Evolutionary conservation across 2,888 invertebrate genomes (phyloP).

Genomic region (Leptinotarsa tumamoca): DNA sequence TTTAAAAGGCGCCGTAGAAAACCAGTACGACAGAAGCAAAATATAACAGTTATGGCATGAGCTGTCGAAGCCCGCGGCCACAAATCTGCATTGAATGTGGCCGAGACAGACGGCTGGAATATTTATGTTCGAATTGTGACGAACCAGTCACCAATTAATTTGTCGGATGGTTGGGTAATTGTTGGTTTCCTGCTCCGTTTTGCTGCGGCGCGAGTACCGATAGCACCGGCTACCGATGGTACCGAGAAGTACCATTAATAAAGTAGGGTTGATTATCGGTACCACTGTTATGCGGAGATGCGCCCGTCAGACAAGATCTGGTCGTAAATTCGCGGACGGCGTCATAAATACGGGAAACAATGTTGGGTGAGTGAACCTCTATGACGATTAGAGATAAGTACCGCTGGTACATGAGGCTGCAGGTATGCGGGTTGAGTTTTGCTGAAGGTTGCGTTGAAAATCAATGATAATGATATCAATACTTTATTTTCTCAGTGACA

Average conservation of each 20-base stretch:
- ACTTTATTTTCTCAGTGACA: too few species aligned
- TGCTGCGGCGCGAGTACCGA: conserved; percentile 9
- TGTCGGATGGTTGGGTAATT: conserved; percentile 61
- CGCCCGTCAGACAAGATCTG: conserved; percentile 56
- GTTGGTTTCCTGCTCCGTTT: conserved; percentile 59
- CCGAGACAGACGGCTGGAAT: conserved; percentile 39
- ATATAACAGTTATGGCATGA: conserved; percentile 61
- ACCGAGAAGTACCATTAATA: conserved; percentile 30
- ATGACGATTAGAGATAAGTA: conserved; percentile 27
- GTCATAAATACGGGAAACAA: conserved; percentile 57
- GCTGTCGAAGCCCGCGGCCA: conserved; percentile 45
- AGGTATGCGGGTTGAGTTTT: conserved; percentile 20
- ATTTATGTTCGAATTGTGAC: conserved; percentile 61
- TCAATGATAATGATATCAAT: background rate
- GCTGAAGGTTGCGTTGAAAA: background rate
- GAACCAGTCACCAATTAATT: conserved; percentile 64
- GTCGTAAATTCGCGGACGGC: conserved; percentile 54
- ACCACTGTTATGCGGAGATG: conserved; percentile 55
- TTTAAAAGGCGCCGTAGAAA: background rate
- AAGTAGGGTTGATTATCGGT: conserved; percentile 57
- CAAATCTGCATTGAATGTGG: conserved; percentile 63
- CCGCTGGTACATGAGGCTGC: background rate
- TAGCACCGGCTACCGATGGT: background rate
- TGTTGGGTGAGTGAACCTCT: conserved; percentile 57
- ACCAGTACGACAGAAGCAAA: conserved; percentile 45